Evolutionary conservation across 2,888 invertebrate species (phyloP), one percentile per base, ranked within the genome.

Genomic region (Cephus sareptanus): DNA sequence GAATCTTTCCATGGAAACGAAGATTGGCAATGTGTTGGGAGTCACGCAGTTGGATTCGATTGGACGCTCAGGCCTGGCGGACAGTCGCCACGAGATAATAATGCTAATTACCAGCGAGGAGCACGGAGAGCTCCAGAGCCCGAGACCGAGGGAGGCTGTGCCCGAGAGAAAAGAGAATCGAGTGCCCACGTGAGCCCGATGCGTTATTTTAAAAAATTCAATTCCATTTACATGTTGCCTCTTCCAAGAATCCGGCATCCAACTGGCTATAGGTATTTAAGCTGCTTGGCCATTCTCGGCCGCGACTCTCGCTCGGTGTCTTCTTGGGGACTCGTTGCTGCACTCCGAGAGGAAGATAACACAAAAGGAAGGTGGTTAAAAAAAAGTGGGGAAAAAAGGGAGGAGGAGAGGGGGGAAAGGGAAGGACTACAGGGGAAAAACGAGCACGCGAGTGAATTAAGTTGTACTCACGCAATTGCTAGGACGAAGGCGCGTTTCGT

Each of bases 151-250:
- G 6, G 40, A 9, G 23, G 23, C 40, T 15, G 40, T 9, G 23
- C 6, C 15, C 1, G 6, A 56, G 40, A 56, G 40, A 56, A 56
- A 56, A 56, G 40, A 56, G 40, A 56, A 56, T 56, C 40, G 15
- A 23, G 40, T 23, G 40, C 23, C 40, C 40, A 56, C 23, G 40
- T 56, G 40, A 56, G 40, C 4, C 23, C 77, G 81, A 81, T 81
- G 83, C 78, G 85, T 86, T 83, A 85, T 87, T 87, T 84, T 84
- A 84, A 87, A 88, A 85, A 86, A 85, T 82, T 84, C 86, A 82
- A 86, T 86, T 85, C 85, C 86, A 88, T 87, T 88, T 86, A 87
- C 86, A 85, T 87, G 86, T 83, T 82, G 79, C 81, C 83, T 82
- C 82, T 85, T 88, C 85, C 82, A 82, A 80, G 87, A 88, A 87